phyloP scores from a whole-genome alignment of 2,888 invertebrate genomes.

The Agrotis ipsilon region DNA sequence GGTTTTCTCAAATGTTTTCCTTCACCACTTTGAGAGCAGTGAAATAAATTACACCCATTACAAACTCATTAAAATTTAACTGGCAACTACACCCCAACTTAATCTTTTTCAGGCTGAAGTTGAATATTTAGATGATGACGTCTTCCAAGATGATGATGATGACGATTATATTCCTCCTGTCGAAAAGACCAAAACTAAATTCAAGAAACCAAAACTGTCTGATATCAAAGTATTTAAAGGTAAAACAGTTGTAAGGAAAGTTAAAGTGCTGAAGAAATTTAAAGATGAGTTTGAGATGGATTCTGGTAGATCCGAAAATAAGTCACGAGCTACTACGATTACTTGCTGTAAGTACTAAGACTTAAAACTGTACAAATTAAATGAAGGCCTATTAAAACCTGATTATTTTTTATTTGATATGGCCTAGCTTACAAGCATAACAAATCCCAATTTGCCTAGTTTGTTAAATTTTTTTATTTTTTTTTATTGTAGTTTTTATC shows the following conservation, averaged over 20 bases:
- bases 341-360: slow-evolving; percentile 84
- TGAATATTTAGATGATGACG: slow-evolving; percentile 85
- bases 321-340: slow-evolving; percentile 82
- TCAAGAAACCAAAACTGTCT: slow-evolving; percentile 84
- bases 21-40: too few relatives aligned
- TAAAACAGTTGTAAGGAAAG: slow-evolving; percentile 82
- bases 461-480: too few relatives aligned
- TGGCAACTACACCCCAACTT: not conserved
- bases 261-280: slow-evolving; percentile 81
- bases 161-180: slow-evolving; percentile 84
- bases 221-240: slow-evolving; percentile 86
- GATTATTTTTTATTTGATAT: too few relatives aligned
- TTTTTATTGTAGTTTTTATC: too few relatives aligned
- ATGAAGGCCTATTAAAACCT: too few relatives aligned
- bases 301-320: slow-evolving; percentile 67
- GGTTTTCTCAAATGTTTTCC: too few relatives aligned
- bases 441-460: too few relatives aligned
- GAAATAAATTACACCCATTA: too few relatives aligned
- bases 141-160: slow-evolving; percentile 86
- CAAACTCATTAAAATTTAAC: not conserved
- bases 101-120: slow-evolving; percentile 75
- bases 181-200: slow-evolving; percentile 80
- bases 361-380: too few relatives aligned
- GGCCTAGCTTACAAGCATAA: too few relatives aligned
- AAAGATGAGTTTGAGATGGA: slow-evolving; percentile 73